Conservation (phyloP, 2,113 vertebrate genomes). For the Danionella cerebrum region DNA sequence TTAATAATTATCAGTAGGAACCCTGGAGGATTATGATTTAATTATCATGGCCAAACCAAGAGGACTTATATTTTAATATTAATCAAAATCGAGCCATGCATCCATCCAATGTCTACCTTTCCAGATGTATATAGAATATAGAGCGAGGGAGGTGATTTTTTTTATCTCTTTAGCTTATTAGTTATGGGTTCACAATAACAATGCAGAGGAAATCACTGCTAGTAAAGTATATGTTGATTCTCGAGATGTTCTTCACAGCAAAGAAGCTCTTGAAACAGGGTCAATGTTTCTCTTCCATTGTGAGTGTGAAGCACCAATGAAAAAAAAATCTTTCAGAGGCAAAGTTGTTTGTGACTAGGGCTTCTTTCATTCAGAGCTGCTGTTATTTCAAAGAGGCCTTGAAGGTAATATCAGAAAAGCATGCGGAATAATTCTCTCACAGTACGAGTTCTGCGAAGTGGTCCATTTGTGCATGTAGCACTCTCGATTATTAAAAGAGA, state of each 20-base stretch:
- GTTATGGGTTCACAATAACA: too few species aligned
- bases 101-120: too few species aligned
- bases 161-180: too few species aligned
- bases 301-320: background rate
- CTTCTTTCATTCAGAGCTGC: background rate
- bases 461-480: background rate
- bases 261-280: too few species aligned
- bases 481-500: background rate
- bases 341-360: background rate
- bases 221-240: too few species aligned
- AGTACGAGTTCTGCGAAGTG: background rate
- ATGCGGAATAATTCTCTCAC: background rate
- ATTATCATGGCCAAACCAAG: too few species aligned
- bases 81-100: too few species aligned
- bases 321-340: background rate
- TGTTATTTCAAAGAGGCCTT: background rate
- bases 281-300: background rate
- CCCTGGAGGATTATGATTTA: too few species aligned
- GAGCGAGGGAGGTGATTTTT: too few species aligned
- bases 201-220: background rate
- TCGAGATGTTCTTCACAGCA: background rate
- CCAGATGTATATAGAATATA: too few species aligned
- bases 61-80: too few species aligned
- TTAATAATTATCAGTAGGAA: too few species aligned
- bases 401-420: background rate